phyloP scores from a whole-genome alignment of 1,140 invertebrate species.

The Oreohelix idahoensis region DNA sequence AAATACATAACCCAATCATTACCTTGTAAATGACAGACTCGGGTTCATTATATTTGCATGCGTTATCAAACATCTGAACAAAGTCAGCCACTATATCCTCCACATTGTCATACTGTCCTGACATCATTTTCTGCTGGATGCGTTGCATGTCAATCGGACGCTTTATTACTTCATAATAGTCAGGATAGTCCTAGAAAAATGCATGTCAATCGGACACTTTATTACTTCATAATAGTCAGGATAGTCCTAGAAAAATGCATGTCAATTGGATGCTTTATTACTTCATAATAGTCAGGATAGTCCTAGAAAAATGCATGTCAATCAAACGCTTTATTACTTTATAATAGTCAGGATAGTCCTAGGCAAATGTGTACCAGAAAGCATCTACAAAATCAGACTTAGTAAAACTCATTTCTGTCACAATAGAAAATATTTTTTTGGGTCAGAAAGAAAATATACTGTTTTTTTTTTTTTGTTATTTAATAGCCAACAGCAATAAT shows the following conservation, averaged over 20 bases:
- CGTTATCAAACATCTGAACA: conserved; percentile 98
- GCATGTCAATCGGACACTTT: conserved; percentile 97
- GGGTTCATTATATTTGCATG: conserved; percentile 99
- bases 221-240: conserved; percentile 99
- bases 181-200: conserved; percentile 88
- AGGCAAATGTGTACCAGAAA: too few species aligned
- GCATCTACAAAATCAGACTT: too few species aligned
- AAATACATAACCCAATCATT: conserved; percentile 41
- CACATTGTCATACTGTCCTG: conserved; percentile 83
- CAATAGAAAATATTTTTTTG: too few species aligned
- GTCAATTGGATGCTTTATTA: conserved; percentile 97
- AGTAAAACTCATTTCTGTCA: too few species aligned
- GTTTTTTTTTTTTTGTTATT: too few species aligned
- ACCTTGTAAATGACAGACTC: conserved; percentile 98
- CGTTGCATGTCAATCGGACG: conserved; percentile 97
- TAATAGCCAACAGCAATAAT: too few species aligned
- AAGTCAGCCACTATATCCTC: conserved; percentile 95
- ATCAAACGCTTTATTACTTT: too few species aligned
- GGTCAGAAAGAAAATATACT: too few species aligned
- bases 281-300: conserved; percentile 98
- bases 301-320: conserved; percentile 77
- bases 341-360: too few species aligned
- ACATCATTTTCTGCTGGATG: conserved; percentile 90
- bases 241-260: conserved; percentile 89
- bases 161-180: conserved; percentile 98